Conservation (phyloP, 1,140 invertebrate species). For the Tetragonula clypearis region DNA sequence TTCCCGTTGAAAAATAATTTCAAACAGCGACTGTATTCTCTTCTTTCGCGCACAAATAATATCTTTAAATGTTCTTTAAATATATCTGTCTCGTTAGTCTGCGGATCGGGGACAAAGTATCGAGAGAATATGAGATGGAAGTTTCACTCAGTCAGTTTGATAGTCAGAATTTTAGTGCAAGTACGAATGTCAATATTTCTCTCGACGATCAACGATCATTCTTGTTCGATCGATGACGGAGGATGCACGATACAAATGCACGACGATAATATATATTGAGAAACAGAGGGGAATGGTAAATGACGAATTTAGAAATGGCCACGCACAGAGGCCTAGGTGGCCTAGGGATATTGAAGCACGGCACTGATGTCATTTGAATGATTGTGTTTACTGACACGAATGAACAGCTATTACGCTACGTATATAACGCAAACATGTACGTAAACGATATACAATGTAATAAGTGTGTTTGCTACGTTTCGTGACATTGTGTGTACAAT, state of each 20-base stretch:
- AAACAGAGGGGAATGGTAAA: background rate
- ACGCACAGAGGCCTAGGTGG: background rate
- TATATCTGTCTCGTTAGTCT: too few species aligned
- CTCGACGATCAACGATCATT: too few species aligned
- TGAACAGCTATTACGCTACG: background rate
- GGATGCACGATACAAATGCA: background rate
- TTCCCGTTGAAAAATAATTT: background rate
- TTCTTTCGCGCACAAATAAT: background rate
- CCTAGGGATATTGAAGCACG: background rate
- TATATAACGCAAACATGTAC: slow-evolving; percentile 16
- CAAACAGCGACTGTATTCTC: background rate
- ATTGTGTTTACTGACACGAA: slow-evolving; percentile 15
- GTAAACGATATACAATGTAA: background rate
- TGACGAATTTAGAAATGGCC: background rate
- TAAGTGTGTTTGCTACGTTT: slow-evolving; percentile 8
- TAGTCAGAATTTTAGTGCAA: too few species aligned
- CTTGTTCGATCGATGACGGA: background rate
- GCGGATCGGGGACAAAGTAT: too few species aligned
- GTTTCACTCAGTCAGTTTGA: too few species aligned
- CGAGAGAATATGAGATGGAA: too few species aligned
- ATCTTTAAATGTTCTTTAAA: too few species aligned
- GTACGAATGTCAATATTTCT: too few species aligned
- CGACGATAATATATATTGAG: background rate
- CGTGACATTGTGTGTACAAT: background rate
- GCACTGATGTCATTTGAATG: background rate